Evolutionary conservation across 1,140 invertebrate genomes (phyloP).

Genomic region (Gonioctena quinquepunctata): DNA sequence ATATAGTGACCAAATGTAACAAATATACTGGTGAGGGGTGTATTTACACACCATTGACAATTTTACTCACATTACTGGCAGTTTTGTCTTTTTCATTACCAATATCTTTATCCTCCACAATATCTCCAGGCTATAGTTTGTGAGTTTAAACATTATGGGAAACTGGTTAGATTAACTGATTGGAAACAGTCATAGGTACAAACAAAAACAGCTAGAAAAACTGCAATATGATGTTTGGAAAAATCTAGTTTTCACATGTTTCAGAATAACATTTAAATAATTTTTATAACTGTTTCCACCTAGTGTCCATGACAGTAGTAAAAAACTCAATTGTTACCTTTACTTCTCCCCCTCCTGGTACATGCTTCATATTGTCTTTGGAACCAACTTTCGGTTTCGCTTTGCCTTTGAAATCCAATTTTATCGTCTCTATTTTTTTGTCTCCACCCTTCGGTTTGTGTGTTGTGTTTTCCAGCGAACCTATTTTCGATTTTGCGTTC

Average conservation of each 20-base stretch:
- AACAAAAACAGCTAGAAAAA: too few species aligned
- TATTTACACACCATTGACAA: slow-evolving; percentile 6
- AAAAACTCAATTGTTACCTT: too few species aligned
- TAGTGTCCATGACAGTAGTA: neutral
- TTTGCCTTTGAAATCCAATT: slow-evolving; percentile 89
- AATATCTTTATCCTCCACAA: slow-evolving; percentile 24
- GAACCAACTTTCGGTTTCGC: slow-evolving; percentile 92
- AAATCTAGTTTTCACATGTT: too few species aligned
- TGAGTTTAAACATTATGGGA: too few species aligned
- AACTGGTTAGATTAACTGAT: too few species aligned
- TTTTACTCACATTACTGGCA: slow-evolving; percentile 33
- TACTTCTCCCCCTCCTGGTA: slow-evolving; percentile 84
- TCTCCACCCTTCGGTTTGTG: slow-evolving; percentile 92
- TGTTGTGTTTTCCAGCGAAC: slow-evolving; percentile 90
- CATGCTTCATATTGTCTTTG: slow-evolving; percentile 87
- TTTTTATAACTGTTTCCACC: neutral
- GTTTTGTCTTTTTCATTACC: slow-evolving; percentile 14
- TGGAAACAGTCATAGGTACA: too few species aligned
- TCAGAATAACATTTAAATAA: neutral
- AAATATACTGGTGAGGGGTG: neutral
- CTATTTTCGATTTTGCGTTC: slow-evolving; percentile 92
- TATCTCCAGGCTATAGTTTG: slow-evolving; percentile 19
- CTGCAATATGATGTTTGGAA: too few species aligned
- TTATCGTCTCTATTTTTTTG: slow-evolving; percentile 88
- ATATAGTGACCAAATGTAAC: slow-evolving; percentile 6